Conservation (phyloP, 2,888 invertebrate species). For the Apamea crenata region DNA sequence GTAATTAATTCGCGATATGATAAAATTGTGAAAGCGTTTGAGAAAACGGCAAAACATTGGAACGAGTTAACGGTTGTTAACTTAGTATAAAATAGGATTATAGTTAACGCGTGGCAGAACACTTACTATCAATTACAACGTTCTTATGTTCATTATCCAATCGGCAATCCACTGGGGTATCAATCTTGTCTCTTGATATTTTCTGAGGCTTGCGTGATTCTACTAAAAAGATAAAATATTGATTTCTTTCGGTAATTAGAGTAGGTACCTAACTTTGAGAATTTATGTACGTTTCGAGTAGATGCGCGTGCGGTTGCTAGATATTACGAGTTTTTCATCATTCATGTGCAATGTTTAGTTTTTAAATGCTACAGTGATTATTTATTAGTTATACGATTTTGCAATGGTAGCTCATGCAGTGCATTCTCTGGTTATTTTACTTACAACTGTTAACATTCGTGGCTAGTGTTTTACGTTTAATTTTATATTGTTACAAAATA, state of each 20-base stretch:
- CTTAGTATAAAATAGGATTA: constrained; percentile 24
- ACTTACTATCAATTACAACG: not conserved
- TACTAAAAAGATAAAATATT: not conserved
- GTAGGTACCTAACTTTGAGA: constrained; percentile 9
- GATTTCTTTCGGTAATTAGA: not conserved
- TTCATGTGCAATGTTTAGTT: constrained; percentile 13
- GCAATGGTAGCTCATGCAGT: constrained; percentile 22
- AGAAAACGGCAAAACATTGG: constrained; percentile 50
- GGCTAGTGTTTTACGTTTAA: not conserved
- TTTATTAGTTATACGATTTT: constrained; percentile 30
- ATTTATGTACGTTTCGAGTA: not conserved
- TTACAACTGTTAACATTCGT: not conserved
- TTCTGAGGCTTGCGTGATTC: not conserved
- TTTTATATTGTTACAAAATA: no score
- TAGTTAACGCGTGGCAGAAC: constrained; percentile 25
- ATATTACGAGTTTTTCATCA: constrained; percentile 22
- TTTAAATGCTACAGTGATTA: constrained; percentile 26
- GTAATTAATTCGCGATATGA: constrained; percentile 46
- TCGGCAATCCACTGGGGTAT: not conserved
- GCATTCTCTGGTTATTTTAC: constrained; percentile 1
- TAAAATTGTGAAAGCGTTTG: constrained; percentile 62
- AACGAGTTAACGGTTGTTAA: constrained; percentile 42
- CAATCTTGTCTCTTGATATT: constrained; percentile 10
- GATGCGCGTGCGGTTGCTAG: constrained; percentile 4
- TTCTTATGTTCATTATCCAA: constrained; percentile 1